Base-by-base conservation (phyloP, 2,888 invertebrate species). In the Cryptocheilus praepositus region DNA sequence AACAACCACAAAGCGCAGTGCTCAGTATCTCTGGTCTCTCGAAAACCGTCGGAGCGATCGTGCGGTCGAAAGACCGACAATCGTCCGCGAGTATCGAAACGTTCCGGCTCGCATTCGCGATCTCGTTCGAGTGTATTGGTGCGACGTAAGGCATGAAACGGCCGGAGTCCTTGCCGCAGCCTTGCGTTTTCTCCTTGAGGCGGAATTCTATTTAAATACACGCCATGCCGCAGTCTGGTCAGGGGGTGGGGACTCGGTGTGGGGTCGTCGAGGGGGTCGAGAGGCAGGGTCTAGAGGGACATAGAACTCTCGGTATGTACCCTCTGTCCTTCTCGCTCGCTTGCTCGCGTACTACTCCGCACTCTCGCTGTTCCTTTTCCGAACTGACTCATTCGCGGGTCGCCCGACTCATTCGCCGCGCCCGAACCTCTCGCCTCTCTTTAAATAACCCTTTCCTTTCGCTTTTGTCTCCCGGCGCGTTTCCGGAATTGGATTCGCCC, bases 171-270 rank as follows among this genome's bases (percentile, higher is more conserved):
- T 83, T 83, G 83, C 81, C 84, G 77, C 83, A 83, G 84, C 83
- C 83, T 83, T 83, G 83, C 84, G 75, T 83, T 83, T 81, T 83
- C 83, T 81, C 84, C 84, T 83, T 80, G 83, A 80, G 80, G 77
- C 75, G 69, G 72, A 73, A 73, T 76, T 81, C 83, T 83, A 81
- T 83, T 82, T 81, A 82, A 81, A 83, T 82, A 77, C 72, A 71
- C 75, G 74, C 61, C 67, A 69, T 61, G 62, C 64, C 56, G 61
- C 63, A 36, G 36, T 36, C 36, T 7, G 36, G 8, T 1, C 36
- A 36, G 36, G 36, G 36, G 56, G 54, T 59, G 36, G 36, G 36
- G 36, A 11, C 36, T 8, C 36, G 16, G 49, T 8, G 49, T 49
- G 49, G 16, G 49, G 49, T 49, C 49, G 49, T 16, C 49, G 49